Evolutionary conservation across 1,140 invertebrate genomes (phyloP).

Genomic region (Battus philenor): DNA sequence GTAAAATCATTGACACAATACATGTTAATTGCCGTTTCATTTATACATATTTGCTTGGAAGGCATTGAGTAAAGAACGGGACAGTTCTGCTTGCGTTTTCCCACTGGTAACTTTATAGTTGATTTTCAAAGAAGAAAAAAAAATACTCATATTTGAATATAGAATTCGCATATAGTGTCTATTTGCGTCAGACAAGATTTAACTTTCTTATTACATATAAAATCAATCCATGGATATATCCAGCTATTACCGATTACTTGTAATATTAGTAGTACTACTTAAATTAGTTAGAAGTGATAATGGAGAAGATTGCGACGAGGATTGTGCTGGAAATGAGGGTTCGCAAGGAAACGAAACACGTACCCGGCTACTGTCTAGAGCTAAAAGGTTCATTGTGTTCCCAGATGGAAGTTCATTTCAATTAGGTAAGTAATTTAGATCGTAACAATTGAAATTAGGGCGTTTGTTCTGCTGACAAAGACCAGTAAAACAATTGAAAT

Average conservation of each 20-base stretch:
- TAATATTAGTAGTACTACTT: conserved; percentile 15
- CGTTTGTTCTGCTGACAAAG: background rate
- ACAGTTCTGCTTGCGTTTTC: conserved; percentile 46
- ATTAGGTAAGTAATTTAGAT: conserved; percentile 77
- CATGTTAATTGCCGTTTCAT: conserved; percentile 64
- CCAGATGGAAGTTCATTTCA: conserved; percentile 86
- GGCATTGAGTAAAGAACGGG: conserved; percentile 28
- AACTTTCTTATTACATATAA: background rate
- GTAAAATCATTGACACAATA: conserved; percentile 51
- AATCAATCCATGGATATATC: conserved; percentile 1
- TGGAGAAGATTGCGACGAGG: conserved; percentile 22
- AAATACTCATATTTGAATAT: conserved; percentile 13
- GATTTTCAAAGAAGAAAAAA: conserved; percentile 20
- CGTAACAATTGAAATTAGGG: background rate
- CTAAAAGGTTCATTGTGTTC: conserved; percentile 85
- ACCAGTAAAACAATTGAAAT: no score
- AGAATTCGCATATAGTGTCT: background rate
- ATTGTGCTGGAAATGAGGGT: conserved; percentile 23
- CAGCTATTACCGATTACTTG: conserved; percentile 1
- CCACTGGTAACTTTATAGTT: conserved; percentile 30
- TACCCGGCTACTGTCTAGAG: conserved; percentile 75
- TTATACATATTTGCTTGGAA: conserved; percentile 39
- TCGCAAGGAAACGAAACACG: conserved; percentile 30
- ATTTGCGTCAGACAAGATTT: conserved; percentile 4
- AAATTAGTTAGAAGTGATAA: conserved; percentile 25